Percentiles rank a stretch among this genome's conserved stretches.
Evolutionary conservation across 2,888 invertebrate genomes (phyloP).

Genomic region (Pyrrhosoma nymphula): DNA sequence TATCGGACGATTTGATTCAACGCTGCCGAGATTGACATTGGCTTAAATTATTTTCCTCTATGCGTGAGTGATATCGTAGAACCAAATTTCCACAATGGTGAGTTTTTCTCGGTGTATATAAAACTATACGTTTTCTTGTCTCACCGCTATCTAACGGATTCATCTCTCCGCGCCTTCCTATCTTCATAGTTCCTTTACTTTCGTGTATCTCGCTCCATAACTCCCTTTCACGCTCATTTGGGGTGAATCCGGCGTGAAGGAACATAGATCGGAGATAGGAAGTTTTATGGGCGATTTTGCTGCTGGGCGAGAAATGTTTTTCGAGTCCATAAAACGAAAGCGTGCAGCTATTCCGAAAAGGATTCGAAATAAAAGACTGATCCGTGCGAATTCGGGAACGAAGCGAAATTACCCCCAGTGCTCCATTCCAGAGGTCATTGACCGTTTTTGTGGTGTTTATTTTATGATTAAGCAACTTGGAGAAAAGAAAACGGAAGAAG

Average conservation of each 20-base stretch:
- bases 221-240: conserved; percentile 14
- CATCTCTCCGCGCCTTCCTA: neutral
- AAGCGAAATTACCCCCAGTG: neutral
- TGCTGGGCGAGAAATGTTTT: neutral
- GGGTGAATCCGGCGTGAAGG: neutral
- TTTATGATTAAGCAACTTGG: neutral
- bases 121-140: neutral
- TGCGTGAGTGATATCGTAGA: neutral
- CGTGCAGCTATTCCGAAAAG: neutral
- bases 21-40: too few relatives aligned
- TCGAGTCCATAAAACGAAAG: neutral
- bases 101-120: neutral
- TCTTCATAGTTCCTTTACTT: neutral
- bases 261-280: conserved; percentile 16
- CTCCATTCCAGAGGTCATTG: neutral
- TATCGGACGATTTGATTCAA: too few relatives aligned
- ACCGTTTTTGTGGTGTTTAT: neutral
- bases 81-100: neutral
- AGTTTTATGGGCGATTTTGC: neutral
- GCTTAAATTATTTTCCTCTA: neutral
- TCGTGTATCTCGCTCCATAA: neutral
- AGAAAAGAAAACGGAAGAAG: neutral
- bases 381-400: neutral
- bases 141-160: neutral
- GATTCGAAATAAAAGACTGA: neutral